phyloP scores from a whole-genome alignment of 2,113 vertebrate species.

The Ahaetulla prasina region DNA sequence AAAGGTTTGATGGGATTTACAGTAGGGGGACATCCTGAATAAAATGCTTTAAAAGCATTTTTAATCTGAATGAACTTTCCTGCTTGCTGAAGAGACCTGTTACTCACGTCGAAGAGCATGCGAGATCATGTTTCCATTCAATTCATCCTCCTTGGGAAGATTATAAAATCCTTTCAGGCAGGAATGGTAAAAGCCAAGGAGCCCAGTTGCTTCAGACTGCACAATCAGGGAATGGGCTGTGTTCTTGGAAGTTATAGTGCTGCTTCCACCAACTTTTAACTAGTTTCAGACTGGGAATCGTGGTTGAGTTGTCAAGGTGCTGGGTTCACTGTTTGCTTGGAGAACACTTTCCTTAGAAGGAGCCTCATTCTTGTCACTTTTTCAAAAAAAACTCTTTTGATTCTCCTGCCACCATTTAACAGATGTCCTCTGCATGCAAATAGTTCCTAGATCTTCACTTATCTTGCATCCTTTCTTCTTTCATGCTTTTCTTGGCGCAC shows the following conservation, averaged over 20 bases:
- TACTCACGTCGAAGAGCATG: not conserved
- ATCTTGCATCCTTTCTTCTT: slow-evolving; percentile 44
- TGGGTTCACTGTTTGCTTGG: slow-evolving; percentile 35
- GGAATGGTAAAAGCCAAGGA: not conserved
- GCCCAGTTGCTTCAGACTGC: not conserved
- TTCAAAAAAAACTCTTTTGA: slow-evolving; percentile 25
- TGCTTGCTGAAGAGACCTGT: not conserved
- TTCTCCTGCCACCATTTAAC: slow-evolving; percentile 61
- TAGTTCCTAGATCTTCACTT: slow-evolving; percentile 57
- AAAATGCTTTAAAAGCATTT: no score
- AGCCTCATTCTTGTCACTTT: not conserved
- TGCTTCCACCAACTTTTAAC: slow-evolving; percentile 28
- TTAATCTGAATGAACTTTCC: not conserved
- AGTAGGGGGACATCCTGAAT: no score
- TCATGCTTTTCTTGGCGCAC: slow-evolving; percentile 39
- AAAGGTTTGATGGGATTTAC: no score
- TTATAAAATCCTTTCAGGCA: not conserved
- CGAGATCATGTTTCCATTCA: not conserved
- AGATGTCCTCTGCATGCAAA: slow-evolving; percentile 67
- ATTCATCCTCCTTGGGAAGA: not conserved
- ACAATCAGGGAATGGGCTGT: slow-evolving; percentile 6
- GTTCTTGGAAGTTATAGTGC: slow-evolving; percentile 51
- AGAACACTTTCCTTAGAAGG: slow-evolving; percentile 29
- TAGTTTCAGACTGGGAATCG: slow-evolving; percentile 22
- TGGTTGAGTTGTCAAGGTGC: slow-evolving; percentile 23